phyloP scores from a whole-genome alignment of 2,113 vertebrate species.

The Orientallactaga bullata region DNA sequence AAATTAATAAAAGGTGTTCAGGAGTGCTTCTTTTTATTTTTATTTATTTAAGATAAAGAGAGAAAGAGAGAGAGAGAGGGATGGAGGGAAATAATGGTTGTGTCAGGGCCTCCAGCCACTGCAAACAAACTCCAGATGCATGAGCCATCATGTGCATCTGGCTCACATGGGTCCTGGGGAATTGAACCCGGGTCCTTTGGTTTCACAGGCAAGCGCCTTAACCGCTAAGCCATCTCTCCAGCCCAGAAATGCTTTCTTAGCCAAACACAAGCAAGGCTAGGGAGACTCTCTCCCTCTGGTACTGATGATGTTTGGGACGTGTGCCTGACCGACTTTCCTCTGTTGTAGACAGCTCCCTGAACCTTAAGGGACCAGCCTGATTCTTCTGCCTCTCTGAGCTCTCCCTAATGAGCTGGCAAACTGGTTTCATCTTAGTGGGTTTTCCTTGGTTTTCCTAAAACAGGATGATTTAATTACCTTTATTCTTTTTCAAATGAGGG shows the following conservation, averaged over 20 bases:
- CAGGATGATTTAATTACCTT: constrained; percentile 76
- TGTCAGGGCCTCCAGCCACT: too few relatives aligned
- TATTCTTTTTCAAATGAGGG: constrained; percentile 70
- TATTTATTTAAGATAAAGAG: too few relatives aligned
- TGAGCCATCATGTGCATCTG: too few relatives aligned
- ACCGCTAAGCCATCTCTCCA: too few relatives aligned
- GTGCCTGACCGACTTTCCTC: not conserved
- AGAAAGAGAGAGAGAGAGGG: too few relatives aligned
- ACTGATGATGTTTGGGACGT: not conserved
- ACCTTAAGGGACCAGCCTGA: constrained; percentile 36
- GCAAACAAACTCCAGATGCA: too few relatives aligned
- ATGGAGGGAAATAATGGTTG: too few relatives aligned
- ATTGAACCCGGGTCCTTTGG: too few relatives aligned
- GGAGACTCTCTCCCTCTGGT: not conserved
- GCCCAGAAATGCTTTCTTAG: not conserved
- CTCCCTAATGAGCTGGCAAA: constrained; percentile 76
- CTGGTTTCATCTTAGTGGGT: constrained; percentile 73
- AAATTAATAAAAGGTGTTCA: not conserved
- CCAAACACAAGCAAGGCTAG: constrained; percentile 7
- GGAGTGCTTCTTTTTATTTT: not conserved
- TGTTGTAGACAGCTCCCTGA: not conserved
- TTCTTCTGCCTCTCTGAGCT: constrained; percentile 57
- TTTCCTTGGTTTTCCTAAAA: constrained; percentile 69
- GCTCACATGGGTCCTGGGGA: too few relatives aligned
- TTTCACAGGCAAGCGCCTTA: too few relatives aligned